A percentile compares a stretch with the other conserved stretches of the same genome.
These are phyloP conservation scores for Cerceris rybyensis DNA, from an alignment of 2,888 invertebrate species.

Conservation along the genomic window DNA sequence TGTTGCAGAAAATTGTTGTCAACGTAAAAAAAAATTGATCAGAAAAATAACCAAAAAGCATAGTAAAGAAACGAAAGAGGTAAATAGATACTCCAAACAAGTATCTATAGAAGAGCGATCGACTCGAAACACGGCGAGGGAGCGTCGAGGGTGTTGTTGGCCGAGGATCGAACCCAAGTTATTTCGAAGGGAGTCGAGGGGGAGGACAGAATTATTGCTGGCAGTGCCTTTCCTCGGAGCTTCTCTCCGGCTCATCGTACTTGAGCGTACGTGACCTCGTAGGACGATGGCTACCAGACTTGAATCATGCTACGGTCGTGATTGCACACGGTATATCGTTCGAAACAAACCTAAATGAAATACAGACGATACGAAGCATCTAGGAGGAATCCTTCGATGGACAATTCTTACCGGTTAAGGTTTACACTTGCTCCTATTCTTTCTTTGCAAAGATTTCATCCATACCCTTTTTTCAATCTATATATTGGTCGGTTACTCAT, in stretches of 20 bases:
- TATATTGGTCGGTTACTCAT: no score
- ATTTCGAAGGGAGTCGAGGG: slow-evolving; percentile 36
- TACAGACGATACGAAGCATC: no score
- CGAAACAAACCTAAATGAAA: no score
- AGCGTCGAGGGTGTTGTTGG: slow-evolving; percentile 65
- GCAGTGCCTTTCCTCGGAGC: slow-evolving; percentile 52
- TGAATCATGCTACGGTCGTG: slow-evolving; percentile 53
- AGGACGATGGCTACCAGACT: slow-evolving; percentile 73
- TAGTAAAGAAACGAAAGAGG: slow-evolving; percentile 23
- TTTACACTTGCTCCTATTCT: no score
- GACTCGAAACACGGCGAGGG: slow-evolving; percentile 22
- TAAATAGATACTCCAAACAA: background rate
- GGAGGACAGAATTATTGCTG: slow-evolving; percentile 63
- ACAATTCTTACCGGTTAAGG: no score
- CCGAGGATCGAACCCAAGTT: slow-evolving; percentile 61
- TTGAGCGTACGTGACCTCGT: slow-evolving; percentile 73
- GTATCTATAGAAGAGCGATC: slow-evolving; percentile 28
- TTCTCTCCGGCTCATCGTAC: slow-evolving; percentile 61
- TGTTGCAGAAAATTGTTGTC: no score
- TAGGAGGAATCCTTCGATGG: no score
- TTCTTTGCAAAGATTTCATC: no score
- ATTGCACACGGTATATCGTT: slow-evolving; percentile 35
- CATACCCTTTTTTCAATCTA: no score
- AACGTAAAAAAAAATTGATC: no score
- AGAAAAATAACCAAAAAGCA: slow-evolving; percentile 22